Evolutionary conservation across 1,140 invertebrate genomes (phyloP).

Genomic region (Periplaneta americana): DNA sequence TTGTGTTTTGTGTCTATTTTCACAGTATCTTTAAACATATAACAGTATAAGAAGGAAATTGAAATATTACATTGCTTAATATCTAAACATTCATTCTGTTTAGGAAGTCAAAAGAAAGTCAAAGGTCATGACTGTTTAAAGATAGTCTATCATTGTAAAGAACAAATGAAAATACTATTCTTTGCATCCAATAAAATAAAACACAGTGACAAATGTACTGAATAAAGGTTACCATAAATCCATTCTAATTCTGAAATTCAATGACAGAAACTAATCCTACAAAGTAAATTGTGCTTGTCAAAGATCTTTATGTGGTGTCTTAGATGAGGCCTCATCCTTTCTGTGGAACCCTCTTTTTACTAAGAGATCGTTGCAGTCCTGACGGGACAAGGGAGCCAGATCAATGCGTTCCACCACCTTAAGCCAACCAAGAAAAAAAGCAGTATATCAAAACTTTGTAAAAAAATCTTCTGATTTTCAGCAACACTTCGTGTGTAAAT

Average conservation of each 20-base stretch:
- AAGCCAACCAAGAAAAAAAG: not conserved
- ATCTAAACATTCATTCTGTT: not conserved
- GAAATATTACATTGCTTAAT: not conserved
- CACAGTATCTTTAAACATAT: not conserved
- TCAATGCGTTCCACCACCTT: conserved; percentile 56
- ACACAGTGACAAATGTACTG: not conserved
- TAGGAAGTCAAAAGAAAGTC: not conserved
- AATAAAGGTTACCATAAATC: not conserved
- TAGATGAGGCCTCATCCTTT: not conserved
- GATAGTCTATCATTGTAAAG: not conserved
- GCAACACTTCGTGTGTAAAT: not conserved
- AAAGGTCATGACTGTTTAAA: not conserved
- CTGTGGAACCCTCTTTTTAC: conserved; percentile 49
- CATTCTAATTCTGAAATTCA: not conserved
- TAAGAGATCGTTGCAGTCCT: conserved; percentile 64
- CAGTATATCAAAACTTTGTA: not conserved
- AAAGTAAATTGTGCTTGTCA: not conserved
- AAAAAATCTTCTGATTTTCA: not conserved
- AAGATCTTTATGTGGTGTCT: not conserved
- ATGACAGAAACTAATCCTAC: not conserved
- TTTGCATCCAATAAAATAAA: not conserved
- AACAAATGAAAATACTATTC: not conserved
- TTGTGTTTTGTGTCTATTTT: not conserved
- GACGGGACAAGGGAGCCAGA: conserved; percentile 48
- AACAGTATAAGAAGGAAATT: not conserved